Conservation (phyloP, 2,888 invertebrate species). For the Busseola fusca region DNA sequence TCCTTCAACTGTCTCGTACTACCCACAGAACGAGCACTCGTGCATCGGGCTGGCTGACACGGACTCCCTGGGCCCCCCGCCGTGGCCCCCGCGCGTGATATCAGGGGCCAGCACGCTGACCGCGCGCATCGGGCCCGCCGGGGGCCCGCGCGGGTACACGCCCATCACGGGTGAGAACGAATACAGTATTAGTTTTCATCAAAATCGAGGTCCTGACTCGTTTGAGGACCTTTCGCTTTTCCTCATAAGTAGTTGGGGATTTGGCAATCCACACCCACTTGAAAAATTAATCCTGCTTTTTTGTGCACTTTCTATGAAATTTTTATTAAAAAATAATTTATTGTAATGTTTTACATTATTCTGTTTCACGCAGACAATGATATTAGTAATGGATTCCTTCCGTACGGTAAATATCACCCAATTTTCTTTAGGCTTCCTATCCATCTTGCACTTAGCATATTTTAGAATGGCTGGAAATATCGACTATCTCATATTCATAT, state of each 20-base stretch:
- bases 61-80: constrained; percentile 87
- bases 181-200: too few species aligned
- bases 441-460: background rate
- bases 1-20: background rate
- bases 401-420: constrained; percentile 51
- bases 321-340: background rate
- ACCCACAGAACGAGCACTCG: constrained; percentile 90
- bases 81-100: constrained; percentile 92
- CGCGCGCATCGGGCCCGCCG: constrained; percentile 95
- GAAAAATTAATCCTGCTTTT: too few species aligned
- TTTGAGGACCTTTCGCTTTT: too few species aligned
- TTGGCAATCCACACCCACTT: too few species aligned
- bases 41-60: constrained; percentile 92
- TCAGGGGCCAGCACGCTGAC: constrained; percentile 90
- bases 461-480: background rate
- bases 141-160: constrained; percentile 94
- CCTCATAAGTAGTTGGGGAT: too few species aligned
- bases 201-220: too few species aligned
- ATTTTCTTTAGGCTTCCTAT: too few species aligned
- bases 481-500: background rate
- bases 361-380: constrained; percentile 84
- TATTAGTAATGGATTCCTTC: constrained; percentile 77
- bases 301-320: background rate
- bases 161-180: constrained; percentile 92
- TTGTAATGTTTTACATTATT: constrained; percentile 10